Base-by-base conservation (phyloP, 1,140 invertebrate species). In the Bathynomus jamesi region DNA sequence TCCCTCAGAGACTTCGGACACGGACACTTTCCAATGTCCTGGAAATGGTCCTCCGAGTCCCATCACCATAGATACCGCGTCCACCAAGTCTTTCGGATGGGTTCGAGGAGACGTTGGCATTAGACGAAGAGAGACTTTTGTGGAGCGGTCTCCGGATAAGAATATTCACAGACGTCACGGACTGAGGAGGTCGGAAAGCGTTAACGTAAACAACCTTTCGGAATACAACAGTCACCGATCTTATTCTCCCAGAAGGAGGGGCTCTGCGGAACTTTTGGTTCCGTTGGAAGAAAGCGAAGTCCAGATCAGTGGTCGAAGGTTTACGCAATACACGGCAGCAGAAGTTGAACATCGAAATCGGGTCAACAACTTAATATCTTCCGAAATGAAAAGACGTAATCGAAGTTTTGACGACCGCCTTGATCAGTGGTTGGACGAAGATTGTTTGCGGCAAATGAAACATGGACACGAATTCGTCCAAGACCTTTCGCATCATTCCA, bases 1-100 rank as follows among this genome's bases (percentile, higher is more conserved):
- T 2, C 77, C 78, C 4, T 73, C 74, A 1, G 78, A 79, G 68
- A 78, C 78, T 21, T 79, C 77, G 4, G 77, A 78, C 21, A 73
- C 77, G 0, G 76, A 77, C 27, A 74, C 65, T 13, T 64, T 76
- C 10, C 61, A 63, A 24, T 46, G 65, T 7, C 66, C 46, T 11
- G 61, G 28, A 46, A 70, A 66, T 8, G 67, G 69, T 61, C 46
- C 61, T 3, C 40, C 63, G 10, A 77, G 72, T 67, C 76, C 76
- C 13, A 69, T 40, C 60, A 74, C 76, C n/a, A 72, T 77, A 2
- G 76, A 77, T 25, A 76, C 75, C 1, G 75, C 73, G 28, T 77
- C 76, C 2, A 74, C 76, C 8, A 67, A 66, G 10, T 77, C 76
- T 11, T 77, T 77, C 46, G 76, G 76, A 4, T 77, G 30, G 21